Evolutionary conservation across 2,888 invertebrate species (phyloP).

Genomic region (Sarcophaga subvicina): DNA sequence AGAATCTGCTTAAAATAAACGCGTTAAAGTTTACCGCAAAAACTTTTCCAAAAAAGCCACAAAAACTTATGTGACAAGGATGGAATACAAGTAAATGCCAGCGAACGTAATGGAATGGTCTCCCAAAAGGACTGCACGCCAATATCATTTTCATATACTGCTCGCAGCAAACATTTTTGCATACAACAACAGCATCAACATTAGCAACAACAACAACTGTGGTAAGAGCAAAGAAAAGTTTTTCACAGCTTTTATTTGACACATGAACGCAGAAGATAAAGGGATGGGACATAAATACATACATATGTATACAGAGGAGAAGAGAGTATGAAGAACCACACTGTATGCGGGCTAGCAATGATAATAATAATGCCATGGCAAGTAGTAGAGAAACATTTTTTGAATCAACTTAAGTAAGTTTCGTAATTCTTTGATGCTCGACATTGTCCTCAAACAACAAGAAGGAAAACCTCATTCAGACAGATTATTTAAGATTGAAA

Average conservation of each 20-base stretch:
- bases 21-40: conserved; percentile 60
- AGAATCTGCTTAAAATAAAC: conserved; percentile 61
- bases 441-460: conserved; percentile 54
- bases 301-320: too few relatives aligned
- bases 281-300: too few relatives aligned
- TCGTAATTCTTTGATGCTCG: conserved; percentile 56
- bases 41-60: conserved; percentile 55
- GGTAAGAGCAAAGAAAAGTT: conserved; percentile 36
- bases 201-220: conserved; percentile 7
- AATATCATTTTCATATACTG: conserved; percentile 61
- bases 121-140: conserved; percentile 57
- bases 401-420: conserved; percentile 58
- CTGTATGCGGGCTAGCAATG: conserved; percentile 6
- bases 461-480: conserved; percentile 59
- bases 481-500: conserved; percentile 66
- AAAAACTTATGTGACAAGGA: conserved; percentile 64
- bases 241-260: conserved; percentile 64
- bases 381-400: conserved; percentile 35
- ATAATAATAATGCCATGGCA: conserved; percentile 47
- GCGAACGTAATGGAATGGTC: conserved; percentile 51
- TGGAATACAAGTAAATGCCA: conserved; percentile 11
- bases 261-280: conserved; percentile 34
- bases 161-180: conserved; percentile 54
- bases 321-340: background rate
- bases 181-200: conserved; percentile 32